Base-by-base conservation (phyloP, 2,113 vertebrate genomes). In the Cranoglanis bouderius region DNA sequence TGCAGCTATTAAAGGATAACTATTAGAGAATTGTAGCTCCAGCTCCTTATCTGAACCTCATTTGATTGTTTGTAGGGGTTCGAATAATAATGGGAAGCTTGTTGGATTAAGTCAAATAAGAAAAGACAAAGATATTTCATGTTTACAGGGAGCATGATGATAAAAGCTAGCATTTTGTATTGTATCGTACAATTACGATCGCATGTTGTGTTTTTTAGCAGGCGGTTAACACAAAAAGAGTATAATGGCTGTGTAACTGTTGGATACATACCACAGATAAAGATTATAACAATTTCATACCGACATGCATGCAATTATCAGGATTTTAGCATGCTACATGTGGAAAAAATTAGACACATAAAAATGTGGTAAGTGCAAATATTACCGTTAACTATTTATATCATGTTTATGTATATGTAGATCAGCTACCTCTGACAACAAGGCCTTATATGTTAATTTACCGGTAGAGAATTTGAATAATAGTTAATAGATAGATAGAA, bases 11-110 rank as follows among this genome's bases (percentile, higher is more conserved):
- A 94, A 96, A 85, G 93, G 96, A 96, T 96, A 96, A 97, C 97
- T 98, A 96, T 97, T 98, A 97, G 96, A 90, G 97, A 97, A 96
- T 97, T 96, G 96, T 95, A 96, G 94, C 96, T 96, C 94, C 95
- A 95, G 95, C 96, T 94, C 93, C 95, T 95, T 96, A 93, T 94
- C 93, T 93, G 94, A 94, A 95, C 92, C 94, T 96, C 96, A 95
- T 97, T 97, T 97, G 95, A 90, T 90, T 86, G 59, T 94, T 91
- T 93, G 94, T 91, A 85, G 91, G 95, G 96, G 95, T 96, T 95
- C 94, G 96, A 97, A 97, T 97, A 96, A 97, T 96, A 96, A 95
- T 95, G 95, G 96, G 93, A 90, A 90, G 91, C 92, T 88, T 90
- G 88, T 86, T 88, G 85, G 86, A 90, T 88, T 91, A 88, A 89